Evolutionary conservation across 1,140 invertebrate genomes (phyloP).

Genomic region (Drosophila burlai): DNA sequence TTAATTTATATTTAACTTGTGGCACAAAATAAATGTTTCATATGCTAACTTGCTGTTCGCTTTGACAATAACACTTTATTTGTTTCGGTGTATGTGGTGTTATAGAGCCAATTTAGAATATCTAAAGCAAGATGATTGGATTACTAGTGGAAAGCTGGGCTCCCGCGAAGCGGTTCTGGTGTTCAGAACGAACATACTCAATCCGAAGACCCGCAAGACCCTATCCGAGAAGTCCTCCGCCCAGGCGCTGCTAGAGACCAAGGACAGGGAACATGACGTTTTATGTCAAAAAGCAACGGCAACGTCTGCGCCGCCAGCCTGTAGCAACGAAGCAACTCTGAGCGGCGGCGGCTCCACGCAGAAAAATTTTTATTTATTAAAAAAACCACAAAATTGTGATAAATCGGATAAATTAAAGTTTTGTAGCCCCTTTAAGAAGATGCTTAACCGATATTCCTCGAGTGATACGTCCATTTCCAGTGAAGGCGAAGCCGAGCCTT

Average conservation of each 20-base stretch:
- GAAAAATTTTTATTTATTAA: constrained; percentile 44
- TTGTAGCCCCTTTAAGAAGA: constrained; percentile 34
- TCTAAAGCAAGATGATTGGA: constrained; percentile 70
- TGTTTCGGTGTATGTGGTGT: constrained; percentile 1
- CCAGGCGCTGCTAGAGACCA: constrained; percentile 18
- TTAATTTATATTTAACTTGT: not conserved
- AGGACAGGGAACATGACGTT: constrained; percentile 8
- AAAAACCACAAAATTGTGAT: constrained; percentile 39
- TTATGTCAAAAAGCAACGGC: not conserved
- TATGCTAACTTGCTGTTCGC: no score
- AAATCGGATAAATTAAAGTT: constrained; percentile 32
- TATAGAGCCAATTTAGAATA: constrained; percentile 43
- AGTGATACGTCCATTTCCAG: constrained; percentile 78
- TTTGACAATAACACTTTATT: constrained; percentile 3
- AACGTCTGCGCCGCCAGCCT: constrained; percentile 10
- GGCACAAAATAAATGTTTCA: constrained; percentile 7
- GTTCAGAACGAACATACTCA: constrained; percentile 77
- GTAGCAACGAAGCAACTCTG: constrained; percentile 28
- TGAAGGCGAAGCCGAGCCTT: constrained; percentile 65
- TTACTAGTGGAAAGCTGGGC: constrained; percentile 80
- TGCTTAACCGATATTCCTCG: constrained; percentile 66
- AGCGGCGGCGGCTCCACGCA: constrained; percentile 26
- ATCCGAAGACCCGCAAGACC: constrained; percentile 64
- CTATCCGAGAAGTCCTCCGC: constrained; percentile 37
- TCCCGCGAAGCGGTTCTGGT: constrained; percentile 81